Evolutionary conservation across 2,888 invertebrate genomes (phyloP).

Genomic region (Macrophya annulata): DNA sequence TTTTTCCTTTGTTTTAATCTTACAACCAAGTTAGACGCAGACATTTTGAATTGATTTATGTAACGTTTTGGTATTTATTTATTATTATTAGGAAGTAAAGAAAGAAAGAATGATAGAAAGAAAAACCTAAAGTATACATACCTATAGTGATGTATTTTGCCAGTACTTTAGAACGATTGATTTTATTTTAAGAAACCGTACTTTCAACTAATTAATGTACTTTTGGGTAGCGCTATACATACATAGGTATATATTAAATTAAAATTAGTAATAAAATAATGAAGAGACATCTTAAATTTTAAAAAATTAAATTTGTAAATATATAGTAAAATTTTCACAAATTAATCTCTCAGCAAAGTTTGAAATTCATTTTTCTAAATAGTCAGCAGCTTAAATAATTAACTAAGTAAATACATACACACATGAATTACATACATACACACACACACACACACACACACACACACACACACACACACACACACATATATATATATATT

Average conservation of each 20-base stretch:
- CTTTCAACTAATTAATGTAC: conserved; percentile 30
- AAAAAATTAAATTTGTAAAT: background rate
- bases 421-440: background rate
- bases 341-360: background rate
- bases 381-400: conserved; percentile 10
- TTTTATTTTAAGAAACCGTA: conserved; percentile 33
- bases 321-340: conserved; percentile 21
- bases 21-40: conserved; percentile 6
- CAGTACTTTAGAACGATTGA: conserved; percentile 15
- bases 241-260: background rate
- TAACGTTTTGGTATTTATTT: conserved; percentile 2
- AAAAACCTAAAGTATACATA: background rate
- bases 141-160: background rate
- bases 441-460: background rate
- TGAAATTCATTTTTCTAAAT: conserved; percentile 22
- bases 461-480: background rate
- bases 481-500: too few relatives aligned
- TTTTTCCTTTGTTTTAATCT: conserved; percentile 6
- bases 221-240: conserved; percentile 21
- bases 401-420: background rate
- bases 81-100: background rate
- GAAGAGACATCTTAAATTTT: background rate
- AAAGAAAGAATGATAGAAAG: background rate
- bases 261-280: background rate
- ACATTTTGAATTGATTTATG: background rate